Evolutionary conservation across 1,140 invertebrate genomes (phyloP), one percentile per base, ranked within the genome.

Genomic region (Thaumatotibia leucotreta): DNA sequence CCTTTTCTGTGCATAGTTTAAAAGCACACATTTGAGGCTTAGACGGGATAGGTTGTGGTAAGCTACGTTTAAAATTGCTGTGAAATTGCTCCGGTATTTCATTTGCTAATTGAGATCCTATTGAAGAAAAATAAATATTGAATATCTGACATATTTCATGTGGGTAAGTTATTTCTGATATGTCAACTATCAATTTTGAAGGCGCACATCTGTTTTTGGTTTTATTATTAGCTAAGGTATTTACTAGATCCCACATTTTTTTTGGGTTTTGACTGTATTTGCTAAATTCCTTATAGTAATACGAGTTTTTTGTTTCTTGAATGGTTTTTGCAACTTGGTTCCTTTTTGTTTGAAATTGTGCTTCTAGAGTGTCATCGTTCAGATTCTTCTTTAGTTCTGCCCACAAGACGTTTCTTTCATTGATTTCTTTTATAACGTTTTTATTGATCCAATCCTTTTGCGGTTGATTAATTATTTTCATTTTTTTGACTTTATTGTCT

Each of bases 391-490:
- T 70, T n/a, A 11, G 17, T 65, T 70, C 6, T 14, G 50, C 45
- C 63, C 68, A 66, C 67, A 69, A 32, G 11, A 29, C 1, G 23
- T 72, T 72, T 33, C 68, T 27, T n/a, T 20, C 0, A 23, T 70
- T 68, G 67, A 74, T 74, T 23, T 45, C 11, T 17, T 72, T n/a
- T 11, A 74, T 67, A 32, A 77, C 73, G 32, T 63, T 50, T 70
- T 70, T 69, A 31, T 75, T 77, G 66, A 77, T 77, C 75, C 73
- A 77, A 22, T 77, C 69, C 11, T 72, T 66, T 27, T 63, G 69
- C 1, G 71, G 71, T n/a, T 52, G 14, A 31, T 75, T 74, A 11
- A 66, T 14, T 22, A 72, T 66, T 66, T 78, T 78, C 11, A 31
- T 70, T 45, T 77, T 75, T 4, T 23, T 23, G 3, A 70, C 50